These are phyloP conservation scores for Sesia apiformis DNA, from an alignment of 2,888 invertebrate genomes.

Conservation along the genomic window DNA sequence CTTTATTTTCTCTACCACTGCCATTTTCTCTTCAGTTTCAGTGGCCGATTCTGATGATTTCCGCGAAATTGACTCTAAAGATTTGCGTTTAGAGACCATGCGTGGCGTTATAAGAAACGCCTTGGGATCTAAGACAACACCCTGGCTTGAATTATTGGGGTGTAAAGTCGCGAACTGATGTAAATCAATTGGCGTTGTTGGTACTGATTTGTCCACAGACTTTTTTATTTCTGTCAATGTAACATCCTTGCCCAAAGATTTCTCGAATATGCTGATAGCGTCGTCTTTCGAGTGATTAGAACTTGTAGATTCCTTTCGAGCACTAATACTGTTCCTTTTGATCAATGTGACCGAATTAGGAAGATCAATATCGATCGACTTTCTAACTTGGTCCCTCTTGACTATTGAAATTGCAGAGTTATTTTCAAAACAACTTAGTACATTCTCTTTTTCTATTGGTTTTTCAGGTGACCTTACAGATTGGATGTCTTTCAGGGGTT, in stretches of 20 bases:
- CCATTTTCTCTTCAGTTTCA: conserved; percentile 45
- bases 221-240: conserved; percentile 67
- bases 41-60: conserved; percentile 47
- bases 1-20: conserved; percentile 47
- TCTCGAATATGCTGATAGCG: conserved; percentile 68
- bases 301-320: conserved; percentile 64
- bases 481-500: conserved; percentile 61
- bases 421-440: conserved; percentile 67
- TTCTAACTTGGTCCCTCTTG: conserved; percentile 62
- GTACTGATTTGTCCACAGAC: conserved; percentile 50
- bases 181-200: conserved; percentile 36
- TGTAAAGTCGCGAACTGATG: conserved; percentile 58
- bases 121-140: conserved; percentile 47
- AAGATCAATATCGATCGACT: conserved; percentile 61
- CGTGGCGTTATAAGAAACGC: conserved; percentile 62
- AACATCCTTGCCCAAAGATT: conserved; percentile 65
- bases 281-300: conserved; percentile 65
- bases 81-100: conserved; percentile 36
- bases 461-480: conserved; percentile 58
- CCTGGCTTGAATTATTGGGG: conserved; percentile 37
- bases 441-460: conserved; percentile 60
- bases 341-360: conserved; percentile 66
- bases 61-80: conserved; percentile 41
- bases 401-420: conserved; percentile 70
- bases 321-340: conserved; percentile 59